Percentiles rank a stretch among this genome's conserved stretches.
Evolutionary conservation across 2,888 invertebrate species (phyloP).

Genomic region (Latrodectus elegans): DNA sequence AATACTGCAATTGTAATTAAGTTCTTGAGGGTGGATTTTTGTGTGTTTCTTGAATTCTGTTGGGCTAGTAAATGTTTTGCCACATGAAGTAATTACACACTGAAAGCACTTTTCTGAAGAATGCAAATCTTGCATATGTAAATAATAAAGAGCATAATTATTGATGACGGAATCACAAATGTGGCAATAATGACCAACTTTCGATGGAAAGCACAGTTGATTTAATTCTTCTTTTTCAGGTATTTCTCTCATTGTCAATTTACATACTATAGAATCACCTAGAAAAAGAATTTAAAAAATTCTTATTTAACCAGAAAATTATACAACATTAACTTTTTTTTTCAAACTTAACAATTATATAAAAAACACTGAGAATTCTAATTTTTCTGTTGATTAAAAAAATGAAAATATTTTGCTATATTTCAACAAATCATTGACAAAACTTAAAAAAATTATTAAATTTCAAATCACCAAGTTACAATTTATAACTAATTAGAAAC

Average conservation of each 20-base stretch:
- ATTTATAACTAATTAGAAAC: no score
- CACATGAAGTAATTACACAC: conserved; percentile 42
- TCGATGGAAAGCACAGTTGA: conserved; percentile 18
- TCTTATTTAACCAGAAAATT: neutral
- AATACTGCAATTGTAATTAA: conserved; percentile 45
- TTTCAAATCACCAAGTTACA: no score
- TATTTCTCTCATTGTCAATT: conserved; percentile 9
- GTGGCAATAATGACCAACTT: conserved; percentile 55
- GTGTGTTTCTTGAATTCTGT: conserved; percentile 41
- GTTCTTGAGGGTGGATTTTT: conserved; percentile 41
- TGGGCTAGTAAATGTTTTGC: conserved; percentile 22
- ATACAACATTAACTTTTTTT: neutral
- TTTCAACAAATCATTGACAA: no score
- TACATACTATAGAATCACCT: conserved; percentile 7
- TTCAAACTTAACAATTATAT: no score
- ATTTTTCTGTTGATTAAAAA: no score
- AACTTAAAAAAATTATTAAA: no score
- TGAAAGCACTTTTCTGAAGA: conserved; percentile 41
- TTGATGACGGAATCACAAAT: conserved; percentile 45
- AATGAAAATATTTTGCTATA: no score
- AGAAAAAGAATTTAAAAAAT: neutral
- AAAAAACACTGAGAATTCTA: no score
- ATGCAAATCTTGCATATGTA: conserved; percentile 64
- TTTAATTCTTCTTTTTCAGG: conserved; percentile 23
- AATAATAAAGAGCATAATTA: conserved; percentile 47